phyloP scores from a whole-genome alignment of 92 coral and sea anemone genomes.

The Bergia sp. region DNA sequence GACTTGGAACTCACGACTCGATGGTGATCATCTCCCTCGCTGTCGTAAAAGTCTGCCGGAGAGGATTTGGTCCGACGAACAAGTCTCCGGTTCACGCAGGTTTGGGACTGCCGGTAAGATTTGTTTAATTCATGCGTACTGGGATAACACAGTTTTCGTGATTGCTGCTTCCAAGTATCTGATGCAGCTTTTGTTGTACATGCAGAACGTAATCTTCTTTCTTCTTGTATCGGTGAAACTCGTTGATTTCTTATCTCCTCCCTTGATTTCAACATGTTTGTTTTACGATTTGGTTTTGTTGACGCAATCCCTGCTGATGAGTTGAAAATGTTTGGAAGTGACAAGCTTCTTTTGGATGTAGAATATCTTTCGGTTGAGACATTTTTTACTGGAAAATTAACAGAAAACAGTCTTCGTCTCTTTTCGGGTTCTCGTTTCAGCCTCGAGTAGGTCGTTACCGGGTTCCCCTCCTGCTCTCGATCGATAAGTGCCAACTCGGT shows the following conservation, averaged over 20 bases:
- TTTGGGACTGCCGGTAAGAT: neutral
- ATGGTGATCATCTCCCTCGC: neutral
- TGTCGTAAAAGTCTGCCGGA: neutral
- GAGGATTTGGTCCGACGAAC: slow-evolving; percentile 6
- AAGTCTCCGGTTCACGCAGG: neutral
- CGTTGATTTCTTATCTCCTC: neutral
- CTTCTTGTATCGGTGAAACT: slow-evolving; percentile 5
- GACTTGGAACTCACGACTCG: neutral
- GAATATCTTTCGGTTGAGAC: neutral
- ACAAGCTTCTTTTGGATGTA: neutral
- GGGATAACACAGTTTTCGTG: neutral
- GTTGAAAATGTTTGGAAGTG: neutral
- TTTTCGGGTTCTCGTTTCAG: slow-evolving; percentile 11
- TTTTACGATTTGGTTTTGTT: neutral
- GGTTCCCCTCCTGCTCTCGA: neutral
- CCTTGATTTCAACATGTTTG: neutral
- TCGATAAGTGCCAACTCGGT: neutral
- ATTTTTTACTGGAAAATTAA: neutral
- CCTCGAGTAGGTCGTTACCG: neutral
- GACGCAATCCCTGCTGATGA: neutral
- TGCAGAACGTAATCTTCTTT: neutral
- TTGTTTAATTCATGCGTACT: neutral
- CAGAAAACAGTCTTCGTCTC: neutral
- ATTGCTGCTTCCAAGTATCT: neutral
- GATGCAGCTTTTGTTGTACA: neutral